These are phyloP conservation scores for Danio kyathit DNA, from an alignment of 2,797 vertebrate species.

Conservation along the genomic window DNA sequence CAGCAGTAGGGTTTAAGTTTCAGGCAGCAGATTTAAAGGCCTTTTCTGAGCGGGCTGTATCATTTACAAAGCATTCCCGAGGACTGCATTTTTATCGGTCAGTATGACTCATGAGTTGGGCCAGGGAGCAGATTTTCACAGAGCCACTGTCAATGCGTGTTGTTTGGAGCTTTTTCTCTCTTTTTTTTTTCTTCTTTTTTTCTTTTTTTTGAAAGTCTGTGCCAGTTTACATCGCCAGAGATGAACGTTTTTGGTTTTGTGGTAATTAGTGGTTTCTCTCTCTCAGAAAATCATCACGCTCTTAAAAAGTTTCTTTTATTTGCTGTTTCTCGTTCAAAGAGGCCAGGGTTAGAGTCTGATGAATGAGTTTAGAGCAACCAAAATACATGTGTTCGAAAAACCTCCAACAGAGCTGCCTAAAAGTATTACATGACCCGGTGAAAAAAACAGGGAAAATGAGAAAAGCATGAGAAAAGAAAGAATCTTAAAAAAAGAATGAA, in stretches of 20 bases:
- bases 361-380: slow-evolving; percentile 60
- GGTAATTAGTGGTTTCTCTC: slow-evolving; percentile 77
- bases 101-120: slow-evolving; percentile 74
- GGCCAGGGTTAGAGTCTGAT: slow-evolving; percentile 55
- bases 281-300: slow-evolving; percentile 63
- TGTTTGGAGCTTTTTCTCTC: slow-evolving; percentile 58
- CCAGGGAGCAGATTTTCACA: slow-evolving; percentile 54
- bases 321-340: slow-evolving; percentile 57
- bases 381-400: slow-evolving; percentile 59
- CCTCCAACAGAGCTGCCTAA: slow-evolving; percentile 56
- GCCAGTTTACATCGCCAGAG: slow-evolving; percentile 61
- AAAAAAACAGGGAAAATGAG: slow-evolving; percentile 7
- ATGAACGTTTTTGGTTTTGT: slow-evolving; percentile 70
- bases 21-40: slow-evolving; percentile 71
- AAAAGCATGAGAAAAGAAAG: neutral
- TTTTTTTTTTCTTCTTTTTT: slow-evolving; percentile 58
- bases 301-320: slow-evolving; percentile 61
- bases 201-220: slow-evolving; percentile 60
- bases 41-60: slow-evolving; percentile 67
- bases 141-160: slow-evolving; percentile 47
- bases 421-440: slow-evolving; percentile 61
- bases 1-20: slow-evolving; percentile 73
- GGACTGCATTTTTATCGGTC: slow-evolving; percentile 72
- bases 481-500: slow-evolving; percentile 29
- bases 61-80: slow-evolving; percentile 75